phyloP scores from a whole-genome alignment of 92 coral and sea anemone species.

The Desmophyllum pertusum region DNA sequence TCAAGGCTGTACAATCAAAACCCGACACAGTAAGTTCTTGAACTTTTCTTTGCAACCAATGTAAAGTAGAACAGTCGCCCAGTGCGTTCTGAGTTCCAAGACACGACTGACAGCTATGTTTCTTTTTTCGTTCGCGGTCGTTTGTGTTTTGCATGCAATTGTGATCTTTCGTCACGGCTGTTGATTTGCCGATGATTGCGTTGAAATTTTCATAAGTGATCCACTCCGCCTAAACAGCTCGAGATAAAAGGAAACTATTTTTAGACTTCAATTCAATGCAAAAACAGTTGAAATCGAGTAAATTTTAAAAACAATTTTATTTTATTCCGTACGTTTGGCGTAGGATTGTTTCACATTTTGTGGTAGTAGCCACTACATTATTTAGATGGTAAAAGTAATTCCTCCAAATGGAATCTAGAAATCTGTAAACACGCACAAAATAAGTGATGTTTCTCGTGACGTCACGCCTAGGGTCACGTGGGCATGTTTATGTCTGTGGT shows the following conservation, averaged over 20 bases:
- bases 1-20: neutral
- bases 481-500: too few relatives aligned
- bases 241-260: neutral
- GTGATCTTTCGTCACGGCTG: slow-evolving; percentile 20
- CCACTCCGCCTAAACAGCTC: slow-evolving; percentile 2
- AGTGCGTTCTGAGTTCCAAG: neutral
- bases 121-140: neutral
- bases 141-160: neutral
- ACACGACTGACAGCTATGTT: neutral
- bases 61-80: neutral
- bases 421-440: too few relatives aligned
- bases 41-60: neutral
- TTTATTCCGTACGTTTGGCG: neutral
- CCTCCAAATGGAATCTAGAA: neutral
- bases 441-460: too few relatives aligned
- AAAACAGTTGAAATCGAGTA: neutral
- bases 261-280: neutral
- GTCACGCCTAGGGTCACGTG: too few relatives aligned
- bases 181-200: slow-evolving; percentile 10
- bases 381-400: neutral
- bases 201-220: slow-evolving; percentile 15
- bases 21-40: neutral
- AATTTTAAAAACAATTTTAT: neutral
- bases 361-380: neutral
- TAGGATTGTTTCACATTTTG: neutral